Conservation (phyloP, 2,797 vertebrate genomes). For the Phoxinus dragarum region DNA sequence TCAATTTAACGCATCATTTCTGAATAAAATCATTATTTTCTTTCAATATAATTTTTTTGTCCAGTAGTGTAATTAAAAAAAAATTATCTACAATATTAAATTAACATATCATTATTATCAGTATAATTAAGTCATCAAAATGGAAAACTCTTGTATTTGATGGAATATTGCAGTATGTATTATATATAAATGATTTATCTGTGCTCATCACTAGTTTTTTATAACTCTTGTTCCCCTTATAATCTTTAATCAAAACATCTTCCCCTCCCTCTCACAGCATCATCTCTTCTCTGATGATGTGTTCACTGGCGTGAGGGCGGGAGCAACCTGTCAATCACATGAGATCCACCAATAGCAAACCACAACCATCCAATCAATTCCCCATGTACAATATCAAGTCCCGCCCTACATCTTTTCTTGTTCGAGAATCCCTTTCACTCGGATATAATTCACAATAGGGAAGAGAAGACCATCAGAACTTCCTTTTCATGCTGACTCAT, state of each 20-base stretch:
- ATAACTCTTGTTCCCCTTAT: not conserved
- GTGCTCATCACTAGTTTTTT: not conserved
- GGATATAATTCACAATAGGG: not conserved
- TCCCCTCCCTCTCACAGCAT: not conserved
- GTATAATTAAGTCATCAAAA: not conserved
- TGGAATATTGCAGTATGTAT: not conserved
- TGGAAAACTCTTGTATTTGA: not conserved
- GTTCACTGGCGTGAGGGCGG: not conserved
- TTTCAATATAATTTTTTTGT: not conserved
- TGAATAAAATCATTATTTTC: not conserved
- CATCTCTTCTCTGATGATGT: not conserved
- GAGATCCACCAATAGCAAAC: not conserved
- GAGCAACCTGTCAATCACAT: not conserved
- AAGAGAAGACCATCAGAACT: not conserved
- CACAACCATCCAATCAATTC: not conserved
- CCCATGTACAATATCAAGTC: not conserved
- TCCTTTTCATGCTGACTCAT: not conserved
- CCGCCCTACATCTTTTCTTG: not conserved
- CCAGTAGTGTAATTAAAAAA: not conserved
- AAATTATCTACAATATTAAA: not conserved
- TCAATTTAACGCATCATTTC: not conserved
- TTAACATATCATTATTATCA: not conserved
- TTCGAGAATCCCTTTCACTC: not conserved
- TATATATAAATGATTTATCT: not conserved
- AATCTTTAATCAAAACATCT: not conserved